Evolutionary conservation across 2,888 invertebrate species (phyloP).

Genomic region (Lordiphosa fenestrarum): DNA sequence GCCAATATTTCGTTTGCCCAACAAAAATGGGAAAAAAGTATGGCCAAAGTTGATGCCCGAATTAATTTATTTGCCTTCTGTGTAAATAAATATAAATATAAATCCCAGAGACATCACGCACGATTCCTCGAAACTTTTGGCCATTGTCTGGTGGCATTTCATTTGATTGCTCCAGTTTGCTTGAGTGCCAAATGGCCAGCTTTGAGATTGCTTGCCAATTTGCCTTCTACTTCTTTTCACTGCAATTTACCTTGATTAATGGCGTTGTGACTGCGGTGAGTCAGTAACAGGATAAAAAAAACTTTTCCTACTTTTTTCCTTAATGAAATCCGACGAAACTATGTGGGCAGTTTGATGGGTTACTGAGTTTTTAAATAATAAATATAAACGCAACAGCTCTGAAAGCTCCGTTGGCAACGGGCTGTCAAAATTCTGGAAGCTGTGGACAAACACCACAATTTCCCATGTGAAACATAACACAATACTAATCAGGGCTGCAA

Average conservation of each 20-base stretch:
- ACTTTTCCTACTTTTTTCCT: constrained; percentile 39
- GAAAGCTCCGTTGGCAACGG: no score
- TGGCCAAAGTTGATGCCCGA: constrained; percentile 35
- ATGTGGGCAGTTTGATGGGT: constrained; percentile 16
- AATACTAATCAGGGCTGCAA: no score
- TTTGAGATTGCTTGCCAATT: constrained; percentile 21
- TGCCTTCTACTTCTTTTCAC: constrained; percentile 6
- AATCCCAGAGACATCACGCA: constrained; percentile 24
- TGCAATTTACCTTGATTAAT: constrained; percentile 72
- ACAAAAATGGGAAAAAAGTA: constrained; percentile 20
- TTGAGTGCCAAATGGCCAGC: neutral
- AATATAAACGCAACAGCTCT: no score
- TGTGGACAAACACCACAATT: no score
- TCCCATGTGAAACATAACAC: no score
- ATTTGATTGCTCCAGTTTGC: constrained; percentile 9
- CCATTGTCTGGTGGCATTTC: constrained; percentile 6
- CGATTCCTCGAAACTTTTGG: constrained; percentile 12
- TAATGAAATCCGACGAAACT: constrained; percentile 71
- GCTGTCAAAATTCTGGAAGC: no score
- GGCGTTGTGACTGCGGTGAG: constrained; percentile 49
- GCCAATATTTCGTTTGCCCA: constrained; percentile 56
- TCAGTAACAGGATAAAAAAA: constrained; percentile 21
- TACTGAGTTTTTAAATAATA: no score
- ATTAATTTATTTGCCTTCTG: constrained; percentile 60
- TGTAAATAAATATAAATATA: constrained; percentile 46